Base-by-base conservation (phyloP, 1,140 invertebrate genomes). In the Heliconius himera region DNA sequence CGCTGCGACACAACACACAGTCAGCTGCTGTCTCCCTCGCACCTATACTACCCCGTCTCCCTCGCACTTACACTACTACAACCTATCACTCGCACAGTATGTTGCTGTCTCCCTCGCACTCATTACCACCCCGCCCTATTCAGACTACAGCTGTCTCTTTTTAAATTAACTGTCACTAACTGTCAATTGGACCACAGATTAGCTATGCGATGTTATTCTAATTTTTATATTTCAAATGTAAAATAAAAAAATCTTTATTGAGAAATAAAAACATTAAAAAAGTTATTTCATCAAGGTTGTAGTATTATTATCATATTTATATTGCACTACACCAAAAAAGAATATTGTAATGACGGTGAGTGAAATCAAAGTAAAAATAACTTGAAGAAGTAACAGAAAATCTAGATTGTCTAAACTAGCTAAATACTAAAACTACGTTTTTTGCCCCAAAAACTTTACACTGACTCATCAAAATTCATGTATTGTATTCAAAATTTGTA, bases 1-100 rank as follows among this genome's bases (percentile, higher is more conserved):
- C 89, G 84, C 91, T 93, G 90, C 84, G 84, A 79, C 90, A 84
- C 86, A 90, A 85, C 89, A 84, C 80, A 84, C 77, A 38, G 54
- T 56, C 54, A 56, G 54, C 54, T 22, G 20, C 22, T n/a, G n/a
- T n/a, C n/a, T n/a, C n/a, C n/a, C n/a, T n/a, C n/a, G n/a, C n/a
- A n/a, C n/a, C n/a, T n/a, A n/a, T n/a, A n/a, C n/a, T n/a, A n/a
- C n/a, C n/a, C n/a, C 6, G 20, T 20, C 56, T 60, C 6, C 18
- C 54, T 6, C 51, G 9, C 18, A 20, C 51, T 49, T 13, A 49
- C 11, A 49, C 46, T 16, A 41, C 38, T 9, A 6, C 8, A 41
- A 41, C 46, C 46, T 11, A 11, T 41, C 2, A 8, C 8, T 41
- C 38, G 38, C 38, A 41, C 38, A 41, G 6, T 6, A 3, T 2